phyloP scores from a whole-genome alignment of 2,113 vertebrate genomes.

The Misgurnus mizolepis region DNA sequence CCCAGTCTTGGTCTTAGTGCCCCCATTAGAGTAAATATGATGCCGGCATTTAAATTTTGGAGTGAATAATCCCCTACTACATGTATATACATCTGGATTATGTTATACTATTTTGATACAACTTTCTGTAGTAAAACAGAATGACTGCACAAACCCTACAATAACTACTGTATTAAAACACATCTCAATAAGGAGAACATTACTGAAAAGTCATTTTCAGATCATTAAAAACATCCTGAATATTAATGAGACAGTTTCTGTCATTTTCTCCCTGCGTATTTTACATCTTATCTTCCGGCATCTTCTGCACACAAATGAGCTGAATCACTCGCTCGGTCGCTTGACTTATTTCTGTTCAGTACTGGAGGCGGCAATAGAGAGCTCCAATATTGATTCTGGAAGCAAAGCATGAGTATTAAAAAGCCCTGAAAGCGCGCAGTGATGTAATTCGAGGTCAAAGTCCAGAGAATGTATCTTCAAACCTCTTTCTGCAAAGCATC shows the following conservation, averaged over 20 bases:
- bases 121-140: too few relatives aligned
- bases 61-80: too few relatives aligned
- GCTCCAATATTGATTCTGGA: constrained; percentile 41
- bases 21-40: too few relatives aligned
- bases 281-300: constrained; percentile 10
- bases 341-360: constrained; percentile 6
- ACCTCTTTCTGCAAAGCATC: constrained; percentile 63
- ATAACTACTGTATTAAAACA: not conserved
- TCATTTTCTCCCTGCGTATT: not conserved
- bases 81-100: too few relatives aligned
- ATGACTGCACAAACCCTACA: too few relatives aligned
- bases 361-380: constrained; percentile 4
- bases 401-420: constrained; percentile 33
- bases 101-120: too few relatives aligned
- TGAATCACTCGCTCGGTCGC: constrained; percentile 17
- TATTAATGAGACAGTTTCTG: constrained; percentile 34
- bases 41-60: too few relatives aligned
- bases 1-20: too few relatives aligned
- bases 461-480: constrained; percentile 63
- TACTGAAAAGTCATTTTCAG: constrained; percentile 11
- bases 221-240: constrained; percentile 16
- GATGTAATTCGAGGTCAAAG: constrained; percentile 68
- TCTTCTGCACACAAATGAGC: constrained; percentile 11
- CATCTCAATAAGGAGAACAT: constrained; percentile 12
- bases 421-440: constrained; percentile 48